Base-by-base conservation (phyloP, 2,113 vertebrate genomes). In the Cynocephalus volans region DNA sequence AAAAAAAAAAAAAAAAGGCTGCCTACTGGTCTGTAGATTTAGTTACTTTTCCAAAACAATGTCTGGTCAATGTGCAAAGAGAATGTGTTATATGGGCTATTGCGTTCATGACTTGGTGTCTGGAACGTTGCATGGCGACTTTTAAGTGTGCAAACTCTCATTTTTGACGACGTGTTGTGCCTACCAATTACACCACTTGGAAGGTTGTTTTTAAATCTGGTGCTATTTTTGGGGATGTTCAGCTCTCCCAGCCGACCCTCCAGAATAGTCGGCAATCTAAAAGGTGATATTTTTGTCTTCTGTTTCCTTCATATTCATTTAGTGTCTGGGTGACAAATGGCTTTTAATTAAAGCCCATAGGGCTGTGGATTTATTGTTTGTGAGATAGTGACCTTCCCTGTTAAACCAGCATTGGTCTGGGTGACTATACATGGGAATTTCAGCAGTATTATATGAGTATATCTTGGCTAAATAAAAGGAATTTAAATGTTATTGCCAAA, bases 231-330 rank as follows among this genome's bases (percentile, higher is more conserved):
- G 2, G 54, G 26, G 17, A n/a, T 80, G 23, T 65, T 92, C 33
- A 54, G 14, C 21, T 89, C 54, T 88, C 33, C 17, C 28, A 93
- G 33, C 60, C 64, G 73, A 54, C 19, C 18, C 50, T 87, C 75
- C 36, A 90, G 64, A 88, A 52, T 88, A 56, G 15, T 86, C 64
- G 92, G 62, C 48, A 80, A 62, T 90, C 70, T 96, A 56, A 77
- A 89, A 95, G 65, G 60, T 93, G 77, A 52, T 81, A 95, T 91
- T 96, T 98, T 58, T 56, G 67, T 70, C 65, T 84, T 95, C 85
- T 94, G 1, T 95, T 97, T 88, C 81, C 73, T 96, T 93, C 90
- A 81, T 88, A 92, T 90, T 85, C 56, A 79, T 81, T 94, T 88
- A 75, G 36, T 77, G 58, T 80, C 93, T 81, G 19, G 28, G n/a